These are phyloP conservation scores for Parnassius glacialis DNA, from an alignment of 2,888 invertebrate genomes.

Conservation along the genomic window DNA sequence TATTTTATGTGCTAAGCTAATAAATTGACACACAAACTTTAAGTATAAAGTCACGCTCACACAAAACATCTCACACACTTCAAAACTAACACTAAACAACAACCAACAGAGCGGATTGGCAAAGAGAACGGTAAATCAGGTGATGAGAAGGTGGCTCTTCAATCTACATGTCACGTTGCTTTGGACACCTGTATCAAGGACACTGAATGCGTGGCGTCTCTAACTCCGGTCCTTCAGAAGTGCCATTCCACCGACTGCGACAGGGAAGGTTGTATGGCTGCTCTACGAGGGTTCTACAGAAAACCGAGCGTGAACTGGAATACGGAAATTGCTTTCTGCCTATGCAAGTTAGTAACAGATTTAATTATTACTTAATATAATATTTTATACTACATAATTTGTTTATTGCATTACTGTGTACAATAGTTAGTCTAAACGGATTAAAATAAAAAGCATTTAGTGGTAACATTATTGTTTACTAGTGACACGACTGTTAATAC, in stretches of 20 bases:
- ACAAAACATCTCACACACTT: slow-evolving; percentile 28
- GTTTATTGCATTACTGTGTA: too few species aligned
- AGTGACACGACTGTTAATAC: too few species aligned
- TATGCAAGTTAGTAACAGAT: slow-evolving; percentile 90
- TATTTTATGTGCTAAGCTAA: background rate
- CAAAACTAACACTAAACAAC: slow-evolving; percentile 49
- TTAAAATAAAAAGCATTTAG: too few species aligned
- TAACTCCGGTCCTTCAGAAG: slow-evolving; percentile 92
- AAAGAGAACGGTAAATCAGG: slow-evolving; percentile 79
- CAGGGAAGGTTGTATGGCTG: slow-evolving; percentile 92
- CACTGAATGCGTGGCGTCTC: slow-evolving; percentile 87
- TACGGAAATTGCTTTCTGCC: slow-evolving; percentile 94
- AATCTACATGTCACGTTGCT: slow-evolving; percentile 94
- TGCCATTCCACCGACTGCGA: slow-evolving; percentile 88
- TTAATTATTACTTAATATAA: background rate
- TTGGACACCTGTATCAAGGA: slow-evolving; percentile 91
- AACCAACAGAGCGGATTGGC: slow-evolving; percentile 77
- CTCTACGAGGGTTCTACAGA: slow-evolving; percentile 92
- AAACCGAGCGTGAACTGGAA: slow-evolving; percentile 90
- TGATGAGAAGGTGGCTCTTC: slow-evolving; percentile 82
- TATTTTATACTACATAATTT: background rate
- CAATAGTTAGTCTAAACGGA: too few species aligned
- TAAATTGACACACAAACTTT: slow-evolving; percentile 1
- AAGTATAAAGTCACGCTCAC: slow-evolving; percentile 13
- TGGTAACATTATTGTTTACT: too few species aligned